Evolutionary conservation across 2,797 vertebrate genomes (phyloP), one percentile per base, ranked within the genome.

Genomic region (Merluccius polli): DNA sequence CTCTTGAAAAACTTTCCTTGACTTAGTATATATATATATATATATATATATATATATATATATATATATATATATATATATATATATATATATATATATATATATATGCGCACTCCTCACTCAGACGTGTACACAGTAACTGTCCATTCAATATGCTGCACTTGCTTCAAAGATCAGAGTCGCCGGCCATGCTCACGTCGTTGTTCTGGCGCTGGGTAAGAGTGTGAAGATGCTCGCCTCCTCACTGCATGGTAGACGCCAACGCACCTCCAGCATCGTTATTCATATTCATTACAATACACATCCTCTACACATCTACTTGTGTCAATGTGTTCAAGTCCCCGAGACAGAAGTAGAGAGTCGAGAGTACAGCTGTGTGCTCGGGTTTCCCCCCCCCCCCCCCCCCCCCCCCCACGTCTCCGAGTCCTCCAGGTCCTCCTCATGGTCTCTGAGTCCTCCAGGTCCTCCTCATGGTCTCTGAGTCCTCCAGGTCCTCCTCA

Each of bases 161-260:
- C 69, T 75, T 36, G n/a, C 70, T 77, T 1, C 21, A 24, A 71
- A 35, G 8, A 35, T 36, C 31, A 27, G 29, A 13, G 76, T 44
- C 33, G 72, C 7, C 41, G 10, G 73, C 48, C 18, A 12, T 27
- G 21, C 80, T 87, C 88, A 89, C 88, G 91, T 87, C 83, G 18
- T 65, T 65, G 73, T 48, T 82, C 81, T 87, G 87, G 82, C 88
- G 88, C 88, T 85, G 84, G 85, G 89, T 85, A 92, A 83, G 74
- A 87, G 86, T 78, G 88, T 91, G 70, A 85, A 87, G 68, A 87
- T 75, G 2, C 86, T 88, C 82, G 91, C 90, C 29, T 78, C 59
- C 69, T 13, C 13, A 27, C 10, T 3, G 38, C n/a, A n/a, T n/a
- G 72, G 30, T 81, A 27, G 21, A 65, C 59, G 77, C 82, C 70